phyloP scores from a whole-genome alignment of 2,888 invertebrate genomes.

The Acutogordius australiensis region DNA sequence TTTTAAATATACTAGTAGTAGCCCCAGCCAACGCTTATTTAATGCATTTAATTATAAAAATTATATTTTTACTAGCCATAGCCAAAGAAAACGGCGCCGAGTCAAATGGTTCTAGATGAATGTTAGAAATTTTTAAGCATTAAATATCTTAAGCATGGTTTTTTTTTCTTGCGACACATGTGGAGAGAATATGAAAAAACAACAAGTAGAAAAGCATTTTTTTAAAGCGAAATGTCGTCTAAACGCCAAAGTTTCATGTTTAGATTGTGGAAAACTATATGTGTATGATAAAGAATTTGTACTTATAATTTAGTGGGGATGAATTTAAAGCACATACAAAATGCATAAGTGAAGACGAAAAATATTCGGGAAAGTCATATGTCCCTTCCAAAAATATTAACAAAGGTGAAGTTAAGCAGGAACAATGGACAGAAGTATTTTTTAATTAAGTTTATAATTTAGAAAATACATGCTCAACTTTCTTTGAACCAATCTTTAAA shows the following conservation, averaged over 20 bases:
- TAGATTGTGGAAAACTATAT: conserved; percentile 8
- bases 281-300: not conserved
- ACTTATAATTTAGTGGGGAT: conserved; percentile 19
- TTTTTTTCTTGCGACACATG: conserved; percentile 7
- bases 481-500: not conserved
- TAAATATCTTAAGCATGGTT: no score
- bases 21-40: no score
- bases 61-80: no score
- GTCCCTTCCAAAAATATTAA: conserved; percentile 20
- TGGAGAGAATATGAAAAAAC: conserved; percentile 9
- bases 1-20: no score
- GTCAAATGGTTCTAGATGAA: no score
- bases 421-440: conserved; percentile 21
- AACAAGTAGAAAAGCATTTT: conserved; percentile 9
- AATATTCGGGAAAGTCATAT: conserved; percentile 23
- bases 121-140: no score
- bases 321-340: conserved; percentile 22
- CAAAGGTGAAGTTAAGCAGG: conserved; percentile 23
- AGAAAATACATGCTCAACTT: not conserved
- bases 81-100: no score
- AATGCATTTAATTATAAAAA: no score
- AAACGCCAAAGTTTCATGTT: not conserved
- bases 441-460: not conserved
- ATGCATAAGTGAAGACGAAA: conserved; percentile 24
- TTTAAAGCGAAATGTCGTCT: not conserved